Evolutionary conservation across 2,797 vertebrate genomes (phyloP), one percentile per base, ranked within the genome.

Genomic region (Syndactyla subalaris): DNA sequence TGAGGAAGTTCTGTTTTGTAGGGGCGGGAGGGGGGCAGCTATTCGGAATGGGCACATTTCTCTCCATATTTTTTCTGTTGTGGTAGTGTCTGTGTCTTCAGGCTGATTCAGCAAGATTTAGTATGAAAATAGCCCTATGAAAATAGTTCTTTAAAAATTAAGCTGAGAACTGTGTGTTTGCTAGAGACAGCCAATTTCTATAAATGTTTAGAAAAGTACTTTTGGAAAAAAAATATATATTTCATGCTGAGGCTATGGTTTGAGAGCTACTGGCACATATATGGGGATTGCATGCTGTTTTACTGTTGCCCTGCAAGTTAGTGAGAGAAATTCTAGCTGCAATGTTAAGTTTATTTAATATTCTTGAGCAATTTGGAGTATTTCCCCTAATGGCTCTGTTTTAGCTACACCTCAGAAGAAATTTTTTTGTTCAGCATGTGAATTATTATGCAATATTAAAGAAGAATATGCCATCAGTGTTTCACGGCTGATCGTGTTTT

Each of bases 341-440:
- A 4, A 0, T 52, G 9, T 65, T 84, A 36, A 34, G 14, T 10
- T 68, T 74, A 51, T 26, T 58, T 54, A 46, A 36, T 54, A 12
- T 39, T 71, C n/a, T 58, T 34, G 66, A 76, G 63, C 38, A 46
- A 0, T 85, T 32, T 59, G 17, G 30, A 29, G 59, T 71, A 30
- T 76, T 91, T 87, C 45, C 41, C 19, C 49, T 75, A 52, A 66
- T 55, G 34, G 18, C 67, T 73, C 38, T 61, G 5, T 7, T 92
- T 73, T 68, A 62, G n/a, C 59, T 90, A 70, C 16, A 77, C 17
- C 45, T 84, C 58, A 79, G 73, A 87, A 91, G 48, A 88, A 78
- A 71, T 8, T 3, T 86, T 38, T 46, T 70, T 93, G 74, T 74
- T 85, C 84, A 81, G 71, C 43, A 51, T 32, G 65, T 71, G 43